phyloP scores from a whole-genome alignment of 2,113 vertebrate genomes.

The Cyanistes caeruleus region DNA sequence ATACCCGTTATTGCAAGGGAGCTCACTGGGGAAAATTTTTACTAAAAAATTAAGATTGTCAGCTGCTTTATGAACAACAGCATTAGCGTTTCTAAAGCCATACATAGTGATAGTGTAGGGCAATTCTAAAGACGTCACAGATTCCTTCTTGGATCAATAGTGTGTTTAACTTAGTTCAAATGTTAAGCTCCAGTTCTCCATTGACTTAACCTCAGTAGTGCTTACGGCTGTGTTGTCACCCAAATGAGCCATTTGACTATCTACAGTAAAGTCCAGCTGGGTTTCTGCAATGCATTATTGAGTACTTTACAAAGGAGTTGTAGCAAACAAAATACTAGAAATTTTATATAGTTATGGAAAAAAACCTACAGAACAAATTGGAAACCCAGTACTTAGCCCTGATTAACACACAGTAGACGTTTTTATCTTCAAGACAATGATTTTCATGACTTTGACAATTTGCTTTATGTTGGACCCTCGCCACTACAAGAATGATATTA shows the following conservation, averaged over 20 bases:
- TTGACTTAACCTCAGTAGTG: neutral
- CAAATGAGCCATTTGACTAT: neutral
- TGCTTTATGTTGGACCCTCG: neutral
- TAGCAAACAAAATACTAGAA: neutral
- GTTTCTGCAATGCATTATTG: neutral
- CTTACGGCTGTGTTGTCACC: neutral
- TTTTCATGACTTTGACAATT: neutral
- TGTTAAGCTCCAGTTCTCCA: neutral
- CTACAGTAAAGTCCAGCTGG: neutral
- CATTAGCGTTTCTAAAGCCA: neutral
- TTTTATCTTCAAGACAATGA: neutral
- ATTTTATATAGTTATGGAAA: neutral
- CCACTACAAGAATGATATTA: neutral
- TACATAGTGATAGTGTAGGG: neutral
- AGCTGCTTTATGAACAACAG: neutral
- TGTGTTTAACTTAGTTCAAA: neutral
- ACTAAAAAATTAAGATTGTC: neutral
- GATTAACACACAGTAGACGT: neutral
- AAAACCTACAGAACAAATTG: neutral
- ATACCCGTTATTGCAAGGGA: neutral
- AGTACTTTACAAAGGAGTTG: neutral
- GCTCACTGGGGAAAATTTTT: neutral
- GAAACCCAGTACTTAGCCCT: neutral
- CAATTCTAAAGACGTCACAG: neutral
- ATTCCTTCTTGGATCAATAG: neutral